Evolutionary conservation across 2,113 vertebrate species (phyloP).

Genomic region (Tonatia bakeri): DNA sequence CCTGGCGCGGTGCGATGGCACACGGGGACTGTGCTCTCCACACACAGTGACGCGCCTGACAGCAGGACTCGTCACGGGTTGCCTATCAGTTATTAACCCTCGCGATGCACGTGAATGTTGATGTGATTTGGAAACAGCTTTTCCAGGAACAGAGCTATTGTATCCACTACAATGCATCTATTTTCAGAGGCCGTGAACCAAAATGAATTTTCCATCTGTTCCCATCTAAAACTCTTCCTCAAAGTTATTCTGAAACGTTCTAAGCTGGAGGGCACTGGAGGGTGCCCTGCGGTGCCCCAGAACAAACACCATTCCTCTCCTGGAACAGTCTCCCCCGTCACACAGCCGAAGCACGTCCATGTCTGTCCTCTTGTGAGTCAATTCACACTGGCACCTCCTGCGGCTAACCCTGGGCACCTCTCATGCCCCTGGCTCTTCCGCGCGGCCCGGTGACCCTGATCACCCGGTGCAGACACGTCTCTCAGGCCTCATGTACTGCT

Average conservation of each 20-base stretch:
- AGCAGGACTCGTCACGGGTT: neutral
- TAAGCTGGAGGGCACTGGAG: neutral
- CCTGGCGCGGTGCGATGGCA: neutral
- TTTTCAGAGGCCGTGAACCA: neutral
- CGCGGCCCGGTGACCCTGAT: neutral
- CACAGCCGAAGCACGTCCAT: neutral
- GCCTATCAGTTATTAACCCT: neutral
- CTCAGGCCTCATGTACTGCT: neutral
- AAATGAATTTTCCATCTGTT: neutral
- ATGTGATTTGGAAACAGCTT: neutral
- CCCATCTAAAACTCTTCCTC: neutral
- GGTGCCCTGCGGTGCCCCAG: neutral
- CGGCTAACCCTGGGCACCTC: neutral
- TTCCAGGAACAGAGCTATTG: neutral
- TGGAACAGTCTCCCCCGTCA: neutral
- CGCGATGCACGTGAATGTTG: neutral
- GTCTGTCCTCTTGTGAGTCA: neutral
- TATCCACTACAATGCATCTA: neutral
- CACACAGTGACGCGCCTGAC: neutral
- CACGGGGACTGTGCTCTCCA: neutral
- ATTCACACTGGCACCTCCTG: neutral
- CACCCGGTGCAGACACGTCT: accelerated
- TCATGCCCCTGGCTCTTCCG: too few species aligned
- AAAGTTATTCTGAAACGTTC: neutral
- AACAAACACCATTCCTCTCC: neutral